Base-by-base conservation (phyloP, 2,888 invertebrate genomes). In the Acronicta psi region DNA sequence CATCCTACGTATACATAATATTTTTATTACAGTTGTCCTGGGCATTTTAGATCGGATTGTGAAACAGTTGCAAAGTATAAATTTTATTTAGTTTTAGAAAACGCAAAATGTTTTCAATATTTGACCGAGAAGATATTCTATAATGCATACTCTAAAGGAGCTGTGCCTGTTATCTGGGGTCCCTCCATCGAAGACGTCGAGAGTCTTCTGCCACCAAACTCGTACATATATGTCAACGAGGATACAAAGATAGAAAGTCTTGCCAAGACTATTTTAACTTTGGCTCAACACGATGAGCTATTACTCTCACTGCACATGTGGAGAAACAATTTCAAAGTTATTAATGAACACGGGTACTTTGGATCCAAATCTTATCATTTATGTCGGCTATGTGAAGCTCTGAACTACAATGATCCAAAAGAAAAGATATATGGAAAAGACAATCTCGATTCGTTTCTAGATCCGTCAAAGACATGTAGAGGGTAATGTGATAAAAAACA, bases 1-100 rank as follows among this genome's bases (percentile, higher is more conserved):
- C n/a, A n/a, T n/a, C n/a, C n/a, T n/a, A n/a, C 2, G 5, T 20
- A 25, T 34, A 6, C 6, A 40, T 5, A 37, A 13, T 1, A 20
- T 11, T 38, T 29, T 44, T 8, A 13, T 74, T 95, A 83, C 81
- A 96, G 95, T 31, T 96, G 96, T 73, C 95, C 96, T 0, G 96
- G 96, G 11, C 96, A 96, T 81, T 96, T 95, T 69, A 86, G 68
- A 69, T 77, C 84, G 1, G 96, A 96, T 79, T 97, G 97, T 70
- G 83, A 90, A 2, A 69, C 84, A 7, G 84, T 96, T 41, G 84
- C 91, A 0, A 75, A 92, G 9, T 97, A 96, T 82, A 90, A 96
- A 72, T 97, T 97, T 82, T 96, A 96, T 75, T 83, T 97, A 40
- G 95, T 96, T 0, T 95, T 97, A 67, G 97, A 97, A 84, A 97